A percentile compares a stretch with the other conserved stretches of the same genome.
Evolutionary conservation across 2,888 invertebrate genomes (phyloP).

Genomic region (Noctuana brunneofusca): DNA sequence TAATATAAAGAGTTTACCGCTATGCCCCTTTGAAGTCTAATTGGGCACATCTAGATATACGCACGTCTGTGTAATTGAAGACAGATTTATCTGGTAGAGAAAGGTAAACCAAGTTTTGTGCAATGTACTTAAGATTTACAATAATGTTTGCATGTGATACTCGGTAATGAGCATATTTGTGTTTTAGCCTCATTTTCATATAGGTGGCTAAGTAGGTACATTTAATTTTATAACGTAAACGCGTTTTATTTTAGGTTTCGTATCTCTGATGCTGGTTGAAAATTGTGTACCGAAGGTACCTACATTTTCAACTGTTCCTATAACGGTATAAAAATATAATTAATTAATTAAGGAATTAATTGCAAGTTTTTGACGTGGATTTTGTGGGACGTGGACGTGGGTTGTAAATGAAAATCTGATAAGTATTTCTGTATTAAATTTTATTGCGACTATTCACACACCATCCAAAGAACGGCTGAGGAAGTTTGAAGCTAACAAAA

Average conservation of each 20-base stretch:
- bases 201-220: too few species aligned
- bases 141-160: constrained; percentile 24
- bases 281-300: not conserved
- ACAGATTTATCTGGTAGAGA: constrained; percentile 58
- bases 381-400: not conserved
- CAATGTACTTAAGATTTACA: constrained; percentile 28
- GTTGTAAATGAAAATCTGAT: constrained; percentile 47
- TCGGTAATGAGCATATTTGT: constrained; percentile 22
- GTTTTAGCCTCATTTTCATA: constrained; percentile 2
- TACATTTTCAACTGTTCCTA: too few species aligned
- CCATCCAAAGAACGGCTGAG: constrained; percentile 72
- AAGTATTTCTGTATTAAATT: constrained; percentile 80
- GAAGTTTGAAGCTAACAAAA: constrained; percentile 67
- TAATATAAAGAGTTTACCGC: constrained; percentile 68
- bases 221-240: not conserved
- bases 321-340: too few species aligned
- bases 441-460: constrained; percentile 85
- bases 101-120: constrained; percentile 23
- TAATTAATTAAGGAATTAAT: too few species aligned
- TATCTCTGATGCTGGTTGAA: not conserved
- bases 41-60: constrained; percentile 61
- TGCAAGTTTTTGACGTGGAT: too few species aligned
- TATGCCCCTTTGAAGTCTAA: constrained; percentile 75
- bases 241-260: not conserved
- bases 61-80: constrained; percentile 52